Percentiles rank a stretch among this genome's conserved stretches.
These are phyloP conservation scores for Pangasius djambal DNA, from an alignment of 2,797 vertebrate genomes.

Conservation along the genomic window DNA sequence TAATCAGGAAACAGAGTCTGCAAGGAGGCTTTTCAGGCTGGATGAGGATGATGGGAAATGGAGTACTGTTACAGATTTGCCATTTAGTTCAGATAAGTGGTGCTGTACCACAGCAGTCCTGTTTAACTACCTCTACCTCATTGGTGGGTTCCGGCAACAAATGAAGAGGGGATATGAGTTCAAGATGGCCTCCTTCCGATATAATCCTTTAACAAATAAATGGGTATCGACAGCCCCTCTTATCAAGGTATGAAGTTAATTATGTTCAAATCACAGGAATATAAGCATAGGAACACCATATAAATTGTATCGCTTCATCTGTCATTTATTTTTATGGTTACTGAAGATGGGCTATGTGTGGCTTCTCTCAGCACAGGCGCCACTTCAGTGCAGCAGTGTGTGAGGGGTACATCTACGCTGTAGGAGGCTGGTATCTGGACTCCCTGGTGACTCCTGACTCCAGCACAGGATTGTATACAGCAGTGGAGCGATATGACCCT, in stretches of 20 bases:
- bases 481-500: slow-evolving; percentile 80
- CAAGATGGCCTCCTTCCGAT: slow-evolving; percentile 79
- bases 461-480: slow-evolving; percentile 75
- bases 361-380: slow-evolving; percentile 71
- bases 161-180: slow-evolving; percentile 75
- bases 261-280: not conserved
- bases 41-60: slow-evolving; percentile 65
- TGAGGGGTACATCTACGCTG: slow-evolving; percentile 74
- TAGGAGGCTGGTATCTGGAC: slow-evolving; percentile 83
- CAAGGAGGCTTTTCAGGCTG: slow-evolving; percentile 69
- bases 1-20: slow-evolving; percentile 63
- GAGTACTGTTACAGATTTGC: slow-evolving; percentile 69
- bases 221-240: slow-evolving; percentile 74
- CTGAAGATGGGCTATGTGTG: slow-evolving; percentile 34
- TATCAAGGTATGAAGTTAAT: slow-evolving; percentile 72
- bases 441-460: slow-evolving; percentile 77
- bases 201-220: slow-evolving; percentile 71
- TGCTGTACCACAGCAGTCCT: slow-evolving; percentile 79
- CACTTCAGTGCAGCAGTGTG: slow-evolving; percentile 80
- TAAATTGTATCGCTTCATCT: not conserved
- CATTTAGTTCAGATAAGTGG: slow-evolving; percentile 82
- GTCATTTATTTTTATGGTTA: slow-evolving; percentile 8
- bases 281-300: not conserved
- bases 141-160: slow-evolving; percentile 77
- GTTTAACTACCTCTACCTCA: slow-evolving; percentile 79